Base-by-base conservation (phyloP, 2,888 invertebrate genomes). In the Ashinkailepas kermadecensis region DNA sequence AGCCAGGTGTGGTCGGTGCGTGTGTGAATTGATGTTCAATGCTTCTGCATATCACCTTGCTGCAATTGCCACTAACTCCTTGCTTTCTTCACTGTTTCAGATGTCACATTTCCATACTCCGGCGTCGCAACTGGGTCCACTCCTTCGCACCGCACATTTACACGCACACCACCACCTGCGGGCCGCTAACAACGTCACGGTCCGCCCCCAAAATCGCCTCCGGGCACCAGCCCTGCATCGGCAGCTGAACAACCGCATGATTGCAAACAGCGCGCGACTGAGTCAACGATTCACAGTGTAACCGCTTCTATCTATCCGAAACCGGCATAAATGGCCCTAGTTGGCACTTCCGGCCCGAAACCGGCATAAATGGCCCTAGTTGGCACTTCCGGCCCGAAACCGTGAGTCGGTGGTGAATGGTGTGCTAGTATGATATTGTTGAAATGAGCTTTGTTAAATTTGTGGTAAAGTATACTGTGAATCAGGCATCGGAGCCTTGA, bases 401-500 rank as follows among this genome's bases (percentile, higher is more conserved):
- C 10, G 56, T 74, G 9, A 13, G 12, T 56, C 56, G 74, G 18
- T 21, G 18, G 54, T 10, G 74, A 70, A 21, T 74, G n/a, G 21
- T 21, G 65, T 74, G 74, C 9, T 56, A 56, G 74, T 56, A 56
- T 74, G 74, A 1, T 21, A 0, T n/a, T 74, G 56, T 74, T 74
- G 74, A 21, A 3, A 39, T 74, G 74, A 15, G 18, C 15, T 39
- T 74, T 74, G 74, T 54, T 74, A 54, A 74, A 21, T 74, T 74
- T 74, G 15, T 70, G 70, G 74, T 54, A 74, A 54, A 74, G 9
- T 74, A 74, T 74, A 56, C 74, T 74, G 74, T 74, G 74, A 23
- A 74, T 74, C 74, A n/a, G 74, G 74, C 74, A 74, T 23, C 23
- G 54, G 74, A 74, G 74, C 74, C 74, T 74, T 74, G 74, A 18